Base-by-base conservation (phyloP, 2,888 invertebrate species). In the Orchesellides sinensis region DNA sequence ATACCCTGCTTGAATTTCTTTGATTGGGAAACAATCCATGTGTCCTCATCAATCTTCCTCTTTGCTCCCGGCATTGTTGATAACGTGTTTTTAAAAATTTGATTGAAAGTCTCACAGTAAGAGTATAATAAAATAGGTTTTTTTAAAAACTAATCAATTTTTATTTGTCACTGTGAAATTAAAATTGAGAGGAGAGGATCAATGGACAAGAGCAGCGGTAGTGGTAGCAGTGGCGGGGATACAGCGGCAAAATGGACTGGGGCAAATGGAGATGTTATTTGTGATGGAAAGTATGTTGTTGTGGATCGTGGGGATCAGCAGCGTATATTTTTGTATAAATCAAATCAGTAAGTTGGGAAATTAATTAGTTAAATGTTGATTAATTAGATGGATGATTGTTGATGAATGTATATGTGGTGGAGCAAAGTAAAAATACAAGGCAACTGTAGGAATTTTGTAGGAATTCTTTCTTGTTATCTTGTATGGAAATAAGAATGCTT, bases 261-360 rank as follows among this genome's bases (percentile, higher is more conserved):
- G 74, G 82, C 69, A 69, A 56, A 72, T 12, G 68, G 79, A 72
- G 86, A 86, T 61, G 40, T 10, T 54, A 86, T 87, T 52, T 61
- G 54, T 19, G 82, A 87, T 35, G 85, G 84, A 14, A 83, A 85
- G 65, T 83, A 80, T 70, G 83, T 88, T 14, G 73, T 88, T 0
- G 65, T 88, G 8, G 80, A 84, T 49, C 84, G 88, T 32, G 87
- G 86, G 69, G 87, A 86, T n/a, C 85, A 87, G 29, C 85, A 87
- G 74, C 65, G 87, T 69, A 83, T 87, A 54, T 73, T 88, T 14
- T 70, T 83, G 10, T 87, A 85, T 80, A 84, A 84, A 29, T 68
- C 84, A 23, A 61, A 75, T 8, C 86, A 86, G 87, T 83, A 74
- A 87, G 84, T 68, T n/a, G n/a, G n/a, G n/a, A n/a, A n/a, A n/a